A percentile compares a stretch with the other conserved stretches of the same genome.
phyloP scores from a whole-genome alignment of 2,888 invertebrate species.

The Ochropleura plecta region DNA sequence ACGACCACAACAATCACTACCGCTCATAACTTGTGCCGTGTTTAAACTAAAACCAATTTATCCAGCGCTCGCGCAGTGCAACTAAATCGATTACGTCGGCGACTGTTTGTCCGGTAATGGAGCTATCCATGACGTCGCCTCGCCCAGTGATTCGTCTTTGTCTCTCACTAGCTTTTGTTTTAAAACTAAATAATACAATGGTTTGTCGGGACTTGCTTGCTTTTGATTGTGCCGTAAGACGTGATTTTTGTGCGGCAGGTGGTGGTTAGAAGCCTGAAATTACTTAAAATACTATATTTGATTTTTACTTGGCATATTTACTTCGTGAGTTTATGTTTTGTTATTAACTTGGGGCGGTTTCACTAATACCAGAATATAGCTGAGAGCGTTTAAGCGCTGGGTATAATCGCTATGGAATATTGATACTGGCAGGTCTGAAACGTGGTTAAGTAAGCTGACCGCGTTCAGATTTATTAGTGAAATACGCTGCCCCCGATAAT shows the following conservation, averaged over 20 bases:
- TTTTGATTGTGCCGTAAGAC: not conserved
- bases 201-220: constrained; percentile 7
- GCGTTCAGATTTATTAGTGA: too few relatives aligned
- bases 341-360: too few relatives aligned
- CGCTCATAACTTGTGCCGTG: not conserved
- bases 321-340: too few relatives aligned
- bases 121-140: constrained; percentile 52
- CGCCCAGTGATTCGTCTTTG: constrained; percentile 63
- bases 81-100: constrained; percentile 61
- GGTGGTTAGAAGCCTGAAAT: too few relatives aligned
- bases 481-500: too few relatives aligned
- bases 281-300: too few relatives aligned
- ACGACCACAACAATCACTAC: not conserved
- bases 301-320: too few relatives aligned
- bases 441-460: too few relatives aligned
- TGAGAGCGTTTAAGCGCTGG: too few relatives aligned
- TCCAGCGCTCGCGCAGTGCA: constrained; percentile 62
- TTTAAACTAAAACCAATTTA: constrained; percentile 61
- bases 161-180: constrained; percentile 51
- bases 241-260: not conserved
- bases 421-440: too few relatives aligned
- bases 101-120: constrained; percentile 62
- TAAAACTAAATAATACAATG: constrained; percentile 33
- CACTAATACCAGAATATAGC: too few relatives aligned
- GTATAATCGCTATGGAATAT: too few relatives aligned